Evolutionary conservation across 2,797 vertebrate genomes (phyloP), one percentile per base, ranked within the genome.

Genomic region (Danio jaintianensis): DNA sequence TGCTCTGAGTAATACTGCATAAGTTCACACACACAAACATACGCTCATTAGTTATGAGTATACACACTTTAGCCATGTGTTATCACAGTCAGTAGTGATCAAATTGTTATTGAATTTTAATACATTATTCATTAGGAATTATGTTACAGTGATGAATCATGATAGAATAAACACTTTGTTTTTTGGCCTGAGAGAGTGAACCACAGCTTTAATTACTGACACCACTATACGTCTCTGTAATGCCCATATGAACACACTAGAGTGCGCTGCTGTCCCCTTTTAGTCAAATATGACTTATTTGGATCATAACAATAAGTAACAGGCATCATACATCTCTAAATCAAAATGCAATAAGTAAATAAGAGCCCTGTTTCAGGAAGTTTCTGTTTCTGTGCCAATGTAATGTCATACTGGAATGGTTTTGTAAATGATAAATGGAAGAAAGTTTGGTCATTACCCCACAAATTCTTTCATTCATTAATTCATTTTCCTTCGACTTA

Each of bases 241-340:
- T 83, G 12, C 13, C 22, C 13, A 12, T 0, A 40, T 72, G 42
- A 68, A 18, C 40, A 68, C 84, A 73, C 79, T 73, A 83, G 84
- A 83, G 82, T 58, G 58, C 7, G 52, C 75, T 55, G 38, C 12
- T 7, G 15, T 55, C 62, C 22, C 48, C n/a, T 75, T 59, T 56
- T 48, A 11, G 15, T 64, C 52, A 56, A 66, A 29, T 22, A 29
- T 48, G 12, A 29, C 29, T 29, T 29, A 29, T 29, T 29, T 29
- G 29, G 29, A 29, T 29, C 29, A 29, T 29, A 1, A 3, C 29
- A 29, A 29, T 29, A 29, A 29, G 29, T 29, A 1, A 29, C 1
- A 29, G 29, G 29, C 29, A 29, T 29, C 29, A 29, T 29, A 3
- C 29, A 29, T n/a, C n/a, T n/a, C n/a, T n/a, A n/a, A n/a, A n/a